Evolutionary conservation across 2,113 vertebrate species (phyloP), one percentile per base, ranked within the genome.

Genomic region (Pygoscelis antarcticus): DNA sequence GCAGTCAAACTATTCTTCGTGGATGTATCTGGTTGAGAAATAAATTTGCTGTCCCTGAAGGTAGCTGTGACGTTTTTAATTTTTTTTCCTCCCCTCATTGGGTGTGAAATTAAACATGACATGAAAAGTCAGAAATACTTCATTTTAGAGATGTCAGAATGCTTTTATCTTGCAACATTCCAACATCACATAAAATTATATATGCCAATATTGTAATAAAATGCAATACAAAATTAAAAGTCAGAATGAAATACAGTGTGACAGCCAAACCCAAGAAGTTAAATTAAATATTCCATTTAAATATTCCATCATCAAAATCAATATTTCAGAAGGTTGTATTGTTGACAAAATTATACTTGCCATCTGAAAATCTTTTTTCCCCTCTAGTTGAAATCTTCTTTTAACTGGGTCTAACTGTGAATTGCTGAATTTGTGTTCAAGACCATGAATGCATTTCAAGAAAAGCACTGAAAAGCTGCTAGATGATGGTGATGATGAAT

Each of bases 331-430:
- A 96, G 40, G 20, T 57, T 95, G 60, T 51, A 16, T 26, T 96
- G 83, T 93, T 94, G 82, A 66, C 65, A 58, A 88, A 90, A 83
- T 74, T 69, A 10, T 58, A 52, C 76, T 89, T 96, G 81, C 77
- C 12, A 61, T 71, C 44, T 79, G 69, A 94, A 87, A 81, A 74
- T 10, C 18, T 34, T 62, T 65, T 69, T 82, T 47, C 5, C 7
- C 26, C 3, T 77, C 42, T 64, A 42, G 65, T 9, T 60, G 55
- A 78, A 87, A 29, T 77, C 34, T 12, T 79, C 40, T 90, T 86
- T 83, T 84, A 84, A 68, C 23, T 51, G 38, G 1, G 10, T 75
- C 42, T 91, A 60, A 52, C 30, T 51, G 21, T 83, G 80, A 81
- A 58, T 74, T 93, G 38, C 55, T 66, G 52, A 74, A 42, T 89